Evolutionary conservation across 2,797 vertebrate genomes (phyloP).

Genomic region (Anguilla pacifica): DNA sequence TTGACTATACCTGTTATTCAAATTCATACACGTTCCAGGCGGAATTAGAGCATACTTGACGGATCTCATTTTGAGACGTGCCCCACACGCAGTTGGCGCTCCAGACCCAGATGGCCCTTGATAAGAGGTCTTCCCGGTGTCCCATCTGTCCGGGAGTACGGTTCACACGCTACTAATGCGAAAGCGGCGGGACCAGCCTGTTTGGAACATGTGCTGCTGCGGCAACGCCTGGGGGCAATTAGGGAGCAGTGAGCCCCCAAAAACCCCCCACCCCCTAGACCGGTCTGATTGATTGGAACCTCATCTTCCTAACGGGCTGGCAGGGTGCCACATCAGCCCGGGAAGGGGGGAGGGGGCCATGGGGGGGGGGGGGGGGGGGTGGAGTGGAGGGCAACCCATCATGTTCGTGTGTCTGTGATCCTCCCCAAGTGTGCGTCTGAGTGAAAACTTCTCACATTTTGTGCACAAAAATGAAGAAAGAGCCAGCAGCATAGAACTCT

Average conservation of each 20-base stretch:
- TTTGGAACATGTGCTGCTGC: conserved; percentile 75
- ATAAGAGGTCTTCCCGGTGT: conserved; percentile 44
- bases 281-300: conserved; percentile 81
- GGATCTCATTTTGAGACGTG: not conserved
- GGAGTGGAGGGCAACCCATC: conserved; percentile 35
- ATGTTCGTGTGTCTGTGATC: conserved; percentile 14
- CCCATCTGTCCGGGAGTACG: conserved; percentile 72
- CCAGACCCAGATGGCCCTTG: conserved; percentile 58
- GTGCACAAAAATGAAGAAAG: conserved; percentile 50
- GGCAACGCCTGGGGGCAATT: conserved; percentile 56
- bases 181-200: conserved; percentile 52
- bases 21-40: not conserved
- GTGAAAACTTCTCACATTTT: conserved; percentile 24
- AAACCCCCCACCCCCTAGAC: conserved; percentile 50
- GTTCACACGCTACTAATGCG: conserved; percentile 58
- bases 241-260: conserved; percentile 37
- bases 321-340: conserved; percentile 67
- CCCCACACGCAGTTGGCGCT: conserved; percentile 16
- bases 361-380: conserved; percentile 1
- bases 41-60: not conserved
- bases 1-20: not conserved
- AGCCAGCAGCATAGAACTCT: conserved; percentile 55
- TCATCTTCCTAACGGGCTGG: conserved; percentile 83
- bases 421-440: not conserved
- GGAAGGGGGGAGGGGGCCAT: too few relatives aligned